Base-by-base conservation (phyloP, 2,797 vertebrate genomes). In the Hippopotamyrus pictus region DNA sequence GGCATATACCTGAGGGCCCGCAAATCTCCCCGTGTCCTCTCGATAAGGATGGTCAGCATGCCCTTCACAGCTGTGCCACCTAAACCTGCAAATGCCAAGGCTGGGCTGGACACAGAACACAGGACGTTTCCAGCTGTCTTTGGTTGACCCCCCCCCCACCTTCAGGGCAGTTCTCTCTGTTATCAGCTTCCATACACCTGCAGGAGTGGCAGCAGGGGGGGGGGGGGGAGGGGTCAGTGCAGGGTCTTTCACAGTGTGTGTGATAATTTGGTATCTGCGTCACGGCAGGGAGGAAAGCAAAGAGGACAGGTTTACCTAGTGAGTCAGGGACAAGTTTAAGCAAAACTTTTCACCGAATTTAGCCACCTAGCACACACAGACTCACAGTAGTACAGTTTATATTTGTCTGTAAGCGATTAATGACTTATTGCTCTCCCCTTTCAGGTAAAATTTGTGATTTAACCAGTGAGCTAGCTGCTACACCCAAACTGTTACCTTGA, bases 111-210 rank as follows among this genome's bases (percentile, higher is more conserved):
- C 92, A 92, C 93, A 93, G 50, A 93, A 93, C 93, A 92, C 93
- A 93, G 90, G 92, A 92, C 92, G 92, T 54, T 50, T 90, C 90
- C 89, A 86, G 89, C 62, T 73, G 48, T 89, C 84, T 44, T 54
- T 25, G 29, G 37, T 59, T 44, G 69, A 59, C 33, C 83, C 87
- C 88, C 90, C 90, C 57, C 57, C 14, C 57, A 22, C 94, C 94
- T 93, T 89, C 82, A 86, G 93, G 93, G 90, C 92, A 91, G 92
- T 91, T 17, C n/a, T 88, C 85, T 88, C 90, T 88, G 93, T 96
- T 96, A 96, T 95, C 95, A 94, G 92, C 93, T 90, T 91, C 89
- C 91, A 92, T 91, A 94, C 96, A 96, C 94, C 95, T 96, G 95
- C 91, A 88, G 90, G 90, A 44, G 88, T 22, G 90, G 86, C 90